Conservation (phyloP, 2,113 vertebrate species). For the Odobenus rosmarus region DNA sequence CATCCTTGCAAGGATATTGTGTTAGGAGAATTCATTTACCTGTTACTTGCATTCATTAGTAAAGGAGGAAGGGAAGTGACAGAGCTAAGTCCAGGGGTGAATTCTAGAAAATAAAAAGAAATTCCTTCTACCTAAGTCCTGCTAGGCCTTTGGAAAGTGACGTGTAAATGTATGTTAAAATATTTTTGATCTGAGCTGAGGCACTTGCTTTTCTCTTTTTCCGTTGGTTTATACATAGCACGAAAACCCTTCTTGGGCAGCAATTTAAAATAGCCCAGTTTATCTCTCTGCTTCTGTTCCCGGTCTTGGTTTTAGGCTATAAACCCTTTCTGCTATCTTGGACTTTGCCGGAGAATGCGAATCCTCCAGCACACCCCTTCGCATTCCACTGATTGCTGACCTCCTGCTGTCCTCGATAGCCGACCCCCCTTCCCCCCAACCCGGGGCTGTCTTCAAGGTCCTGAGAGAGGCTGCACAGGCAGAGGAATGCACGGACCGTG, state of each 20-base stretch:
- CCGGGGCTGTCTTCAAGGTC: neutral
- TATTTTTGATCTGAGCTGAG: slow-evolving; percentile 34
- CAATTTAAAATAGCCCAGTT: slow-evolving; percentile 35
- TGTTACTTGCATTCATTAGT: neutral
- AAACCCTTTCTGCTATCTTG: slow-evolving; percentile 47
- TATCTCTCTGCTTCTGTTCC: slow-evolving; percentile 23
- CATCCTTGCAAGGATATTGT: neutral
- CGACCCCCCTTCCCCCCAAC: neutral
- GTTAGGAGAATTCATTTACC: slow-evolving; percentile 10
- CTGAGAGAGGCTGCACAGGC: neutral
- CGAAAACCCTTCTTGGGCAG: slow-evolving; percentile 21
- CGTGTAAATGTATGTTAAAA: neutral
- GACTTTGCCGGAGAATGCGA: slow-evolving; percentile 48
- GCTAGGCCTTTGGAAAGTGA: neutral
- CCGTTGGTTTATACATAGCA: neutral
- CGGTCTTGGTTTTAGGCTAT: slow-evolving; percentile 42
- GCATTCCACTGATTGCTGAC: slow-evolving; percentile 60
- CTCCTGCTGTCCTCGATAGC: neutral
- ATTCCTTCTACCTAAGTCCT: neutral
- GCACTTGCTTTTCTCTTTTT: neutral
- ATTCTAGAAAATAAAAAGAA: neutral
- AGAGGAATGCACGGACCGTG: fast-evolving
- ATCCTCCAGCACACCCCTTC: neutral
- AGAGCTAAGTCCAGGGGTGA: neutral
- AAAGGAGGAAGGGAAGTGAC: neutral